Evolutionary conservation across 2,888 invertebrate genomes (phyloP).

Genomic region (Epsilonema sp.): DNA sequence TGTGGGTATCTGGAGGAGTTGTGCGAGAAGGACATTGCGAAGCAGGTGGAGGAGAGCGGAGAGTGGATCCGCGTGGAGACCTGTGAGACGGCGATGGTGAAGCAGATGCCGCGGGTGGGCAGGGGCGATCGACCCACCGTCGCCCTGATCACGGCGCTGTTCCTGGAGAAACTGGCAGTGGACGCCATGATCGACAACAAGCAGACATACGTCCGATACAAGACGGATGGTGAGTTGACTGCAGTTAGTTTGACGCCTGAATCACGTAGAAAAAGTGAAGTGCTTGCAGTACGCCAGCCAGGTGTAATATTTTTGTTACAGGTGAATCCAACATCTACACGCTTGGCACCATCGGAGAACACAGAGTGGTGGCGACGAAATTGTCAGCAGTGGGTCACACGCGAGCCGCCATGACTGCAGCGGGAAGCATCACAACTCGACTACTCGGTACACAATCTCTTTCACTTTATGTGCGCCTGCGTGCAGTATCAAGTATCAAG

Average conservation of each 20-base stretch:
- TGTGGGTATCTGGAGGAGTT: conserved; percentile 18
- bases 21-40: conserved; percentile 16
- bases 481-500: too few relatives aligned
- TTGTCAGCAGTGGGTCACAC: conserved; percentile 81
- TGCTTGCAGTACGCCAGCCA: too few relatives aligned
- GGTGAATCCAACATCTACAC: conserved; percentile 98
- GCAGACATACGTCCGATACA: conserved; percentile 82
- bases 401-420: conserved; percentile 82
- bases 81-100: not conserved
- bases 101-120: conserved; percentile 71
- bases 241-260: not conserved
- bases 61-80: conserved; percentile 12
- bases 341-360: conserved; percentile 80
- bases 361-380: conserved; percentile 90
- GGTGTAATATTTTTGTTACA: conserved; percentile 35
- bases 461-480: too few relatives aligned
- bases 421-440: conserved; percentile 87
- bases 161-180: conserved; percentile 90
- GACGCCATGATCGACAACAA: conserved; percentile 94
- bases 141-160: conserved; percentile 89
- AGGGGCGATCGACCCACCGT: conserved; percentile 80
- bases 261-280: too few relatives aligned
- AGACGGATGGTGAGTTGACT: conserved; percentile 55
- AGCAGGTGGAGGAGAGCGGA: conserved; percentile 17
- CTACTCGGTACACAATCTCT: conserved; percentile 43